A percentile compares a stretch with the other conserved stretches of the same genome.
These are phyloP conservation scores for Euspilapteryx auroguttella DNA, from an alignment of 2,888 invertebrate genomes.

Conservation along the genomic window DNA sequence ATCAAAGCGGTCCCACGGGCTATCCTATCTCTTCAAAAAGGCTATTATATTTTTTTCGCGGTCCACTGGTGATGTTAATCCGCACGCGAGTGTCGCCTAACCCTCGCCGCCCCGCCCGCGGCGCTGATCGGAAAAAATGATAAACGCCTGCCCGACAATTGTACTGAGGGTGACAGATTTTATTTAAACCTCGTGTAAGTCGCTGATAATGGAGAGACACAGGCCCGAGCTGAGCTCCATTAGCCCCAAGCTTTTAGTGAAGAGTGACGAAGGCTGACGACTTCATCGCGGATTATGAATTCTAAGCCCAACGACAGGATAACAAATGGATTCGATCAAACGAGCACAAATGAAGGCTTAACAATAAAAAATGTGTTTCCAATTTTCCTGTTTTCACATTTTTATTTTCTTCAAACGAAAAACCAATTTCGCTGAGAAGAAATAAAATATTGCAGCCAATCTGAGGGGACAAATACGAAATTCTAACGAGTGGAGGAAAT, in stretches of 20 bases:
- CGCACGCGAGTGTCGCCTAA: conserved; percentile 36
- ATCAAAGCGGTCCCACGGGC: conserved; percentile 17
- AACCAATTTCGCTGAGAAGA: neutral
- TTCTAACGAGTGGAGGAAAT: too few relatives aligned
- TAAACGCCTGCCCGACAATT: conserved; percentile 21
- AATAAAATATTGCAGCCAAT: neutral
- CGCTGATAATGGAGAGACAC: conserved; percentile 8
- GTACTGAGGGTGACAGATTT: conserved; percentile 21
- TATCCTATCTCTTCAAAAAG: conserved; percentile 20
- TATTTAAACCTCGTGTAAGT: conserved; percentile 17
- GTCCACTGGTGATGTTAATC: conserved; percentile 29
- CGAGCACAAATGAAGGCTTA: too few relatives aligned
- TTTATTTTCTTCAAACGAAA: too few relatives aligned
- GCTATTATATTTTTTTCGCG: conserved; percentile 38
- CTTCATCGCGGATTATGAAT: neutral
- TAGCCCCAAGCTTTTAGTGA: too few relatives aligned
- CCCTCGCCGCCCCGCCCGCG: conserved; percentile 20
- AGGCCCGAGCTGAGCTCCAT: too few relatives aligned
- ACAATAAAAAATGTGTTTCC: too few relatives aligned
- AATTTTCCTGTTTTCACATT: too few relatives aligned
- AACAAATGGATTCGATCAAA: too few relatives aligned
- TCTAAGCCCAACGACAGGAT: too few relatives aligned
- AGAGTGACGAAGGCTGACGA: too few relatives aligned
- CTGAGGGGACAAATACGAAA: too few relatives aligned
- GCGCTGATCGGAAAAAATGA: conserved; percentile 22